These are phyloP conservation scores for Cottus gobio DNA, from an alignment of 2,113 vertebrate species.

Conservation along the genomic window DNA sequence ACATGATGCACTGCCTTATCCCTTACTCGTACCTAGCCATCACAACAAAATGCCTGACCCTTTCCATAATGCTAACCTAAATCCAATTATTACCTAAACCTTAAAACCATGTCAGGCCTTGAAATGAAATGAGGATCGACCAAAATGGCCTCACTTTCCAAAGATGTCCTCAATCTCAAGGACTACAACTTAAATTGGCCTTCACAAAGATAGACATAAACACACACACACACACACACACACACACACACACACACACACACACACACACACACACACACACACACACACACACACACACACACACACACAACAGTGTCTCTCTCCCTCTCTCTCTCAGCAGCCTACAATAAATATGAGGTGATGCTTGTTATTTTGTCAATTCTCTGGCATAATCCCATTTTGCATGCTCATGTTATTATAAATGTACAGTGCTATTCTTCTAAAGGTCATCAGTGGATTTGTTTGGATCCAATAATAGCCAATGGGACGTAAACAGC, in stretches of 20 bases:
- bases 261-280: constrained; percentile 9
- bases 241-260: not conserved
- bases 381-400: constrained; percentile 29
- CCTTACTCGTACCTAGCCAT: not conserved
- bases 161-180: not conserved
- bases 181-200: not conserved
- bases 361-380: constrained; percentile 21
- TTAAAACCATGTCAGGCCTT: not conserved
- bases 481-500: constrained; percentile 12
- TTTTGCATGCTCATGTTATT: constrained; percentile 35
- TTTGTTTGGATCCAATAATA: constrained; percentile 30
- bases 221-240: constrained; percentile 7
- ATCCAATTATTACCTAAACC: not conserved
- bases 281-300: constrained; percentile 8
- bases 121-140: not conserved
- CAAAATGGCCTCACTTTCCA: not conserved
- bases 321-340: too few relatives aligned
- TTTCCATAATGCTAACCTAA: not conserved
- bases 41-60: not conserved
- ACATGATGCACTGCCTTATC: not conserved
- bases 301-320: not conserved
- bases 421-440: constrained; percentile 23
- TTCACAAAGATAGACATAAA: not conserved
- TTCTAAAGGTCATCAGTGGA: constrained; percentile 48
- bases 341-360: constrained; percentile 30